Base-by-base conservation (phyloP, 2,888 invertebrate genomes). In the Allophyes oxyacanthae region DNA sequence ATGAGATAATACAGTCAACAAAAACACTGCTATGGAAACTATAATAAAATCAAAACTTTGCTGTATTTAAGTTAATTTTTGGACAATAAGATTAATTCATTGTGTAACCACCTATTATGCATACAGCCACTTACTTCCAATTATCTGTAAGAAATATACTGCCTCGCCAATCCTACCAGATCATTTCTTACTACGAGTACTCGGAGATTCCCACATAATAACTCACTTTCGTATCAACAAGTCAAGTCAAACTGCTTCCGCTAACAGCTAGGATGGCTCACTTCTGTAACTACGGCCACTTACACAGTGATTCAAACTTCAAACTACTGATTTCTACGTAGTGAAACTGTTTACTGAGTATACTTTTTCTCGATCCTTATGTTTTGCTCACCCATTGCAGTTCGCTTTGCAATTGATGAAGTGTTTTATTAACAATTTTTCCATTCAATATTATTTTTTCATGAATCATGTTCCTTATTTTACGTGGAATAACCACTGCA, bases 141-240 rank as follows among this genome's bases (percentile, higher is more conserved):
- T n/a, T n/a, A n/a, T n/a, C n/a, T n/a, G n/a, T n/a, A n/a, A n/a
- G n/a, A n/a, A n/a, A n/a, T n/a, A n/a, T n/a, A n/a, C n/a, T n/a
- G 25, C 25, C 10, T 8, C 1, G 7, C 5, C 0, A 30, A 42
- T 1, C 15, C 33, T 32, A 9, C 10, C n/a, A 11, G 26, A 37
- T 46, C 7, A 38, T 43, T 14, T 15, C 15, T 7, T 20, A 20
- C 20, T 20, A 20, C 4, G 20, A 20, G 20, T 20, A 20, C 20
- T 20, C 20, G 20, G 33, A 42, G n/a, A 32, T 33, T 20, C 28
- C 32, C 37, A 33, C 32, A 34, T 45, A 41, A 57, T 45, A 64
- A 63, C 51, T 69, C 48, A 56, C 37, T 56, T 63, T 44, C 34
- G 48, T 51, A 69, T 63, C 64, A 65, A 65, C 64, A 69, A 65